Base-by-base conservation (phyloP, 2,888 invertebrate species). In the Diplazon laetatorius region DNA sequence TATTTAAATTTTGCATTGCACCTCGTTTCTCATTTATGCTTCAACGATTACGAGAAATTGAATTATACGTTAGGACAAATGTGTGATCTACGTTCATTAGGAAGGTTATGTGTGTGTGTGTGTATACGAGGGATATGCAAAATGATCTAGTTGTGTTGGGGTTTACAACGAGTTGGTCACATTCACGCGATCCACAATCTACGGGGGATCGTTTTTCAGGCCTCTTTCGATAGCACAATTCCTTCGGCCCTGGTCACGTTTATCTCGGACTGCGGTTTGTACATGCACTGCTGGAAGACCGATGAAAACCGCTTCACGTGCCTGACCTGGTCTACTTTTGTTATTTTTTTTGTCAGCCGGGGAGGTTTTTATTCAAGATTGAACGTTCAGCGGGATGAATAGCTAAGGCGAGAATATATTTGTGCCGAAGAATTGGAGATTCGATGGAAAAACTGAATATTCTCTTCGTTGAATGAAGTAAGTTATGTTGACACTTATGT, bases 1-100 rank as follows among this genome's bases (percentile, higher is more conserved):
- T 78, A 78, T 74, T 80, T 74, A 70, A 60, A 70, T 57, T 66
- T 62, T 75, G 18, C 78, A 80, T 80, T 69, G 37, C 46, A 55
- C n/a, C 30, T 37, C 55, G 30, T 62, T 25, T 30, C 18, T 20
- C 52, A 55, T 68, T 42, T 69, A 30, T 30, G 30, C 30, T n/a
- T n/a, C n/a, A n/a, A n/a, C 18, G 18, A 6, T 46, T 14, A 25
- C 48, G 59, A 60, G n/a, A 18, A 75, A 62, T 46, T 22, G 35
- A 59, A 66, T 74, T 39, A 60, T 46, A 25, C n/a, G 52, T 14
- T 6, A 39, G 39, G 60, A 35, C 9, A 65, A 74, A 75, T 55
- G 52, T 46, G 65, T n/a, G n/a, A n/a, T n/a, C n/a, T 52, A 71
- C 44, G 50, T 37, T 74, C 60, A 25, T 66, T 66, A 60, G n/a